Base-by-base conservation (phyloP, 2,797 vertebrate species). In the Smutsia gigantea region DNA sequence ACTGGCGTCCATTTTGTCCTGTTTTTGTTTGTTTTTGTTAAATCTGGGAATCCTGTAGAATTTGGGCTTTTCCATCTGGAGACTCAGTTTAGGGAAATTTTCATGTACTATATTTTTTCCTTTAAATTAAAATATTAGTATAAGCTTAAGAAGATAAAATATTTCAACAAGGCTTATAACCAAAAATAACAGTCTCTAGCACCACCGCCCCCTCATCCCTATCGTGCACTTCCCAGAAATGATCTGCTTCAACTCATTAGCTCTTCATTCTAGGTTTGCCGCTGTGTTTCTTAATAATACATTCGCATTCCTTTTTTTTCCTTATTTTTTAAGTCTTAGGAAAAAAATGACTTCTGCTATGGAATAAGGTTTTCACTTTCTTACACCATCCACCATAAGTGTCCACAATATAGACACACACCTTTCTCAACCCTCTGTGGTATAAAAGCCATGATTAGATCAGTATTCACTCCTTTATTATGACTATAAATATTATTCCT, bases 51-150 rank as follows among this genome's bases (percentile, higher is more conserved):
- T n/a, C 42, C 42, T 74, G 46, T 46, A 27, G 31, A 61, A 87
- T 39, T 49, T 66, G 61, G 12, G 27, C 1, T n/a, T 57, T 64
- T 66, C 77, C 61, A 46, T 61, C 9, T 10, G 29, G 63, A 96
- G 31, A 78, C 13, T 53, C 9, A 29, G 17, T 86, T 74, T 69
- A 75, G 53, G 39, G 37, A 79, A 69, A 78, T 59, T 90, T 83
- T 78, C 64, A 63, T 13, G 6, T 49, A 29, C 74, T n/a, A 86
- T 90, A 93, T 81, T 4, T 85, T 87, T 87, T 75, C 59, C 21
- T 87, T 64, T 66, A 78, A 51, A 27, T 84, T 42, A 66, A 92
- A 68, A 37, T 81, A 86, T 77, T 90, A 74, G 71, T 34, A 17
- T 71, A 55, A 25, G 49, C 4, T 77, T 66, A 25, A 83, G 79